phyloP scores from a whole-genome alignment of 53 echinoderm and acorn worm species.

The Antedon mediterranea region DNA sequence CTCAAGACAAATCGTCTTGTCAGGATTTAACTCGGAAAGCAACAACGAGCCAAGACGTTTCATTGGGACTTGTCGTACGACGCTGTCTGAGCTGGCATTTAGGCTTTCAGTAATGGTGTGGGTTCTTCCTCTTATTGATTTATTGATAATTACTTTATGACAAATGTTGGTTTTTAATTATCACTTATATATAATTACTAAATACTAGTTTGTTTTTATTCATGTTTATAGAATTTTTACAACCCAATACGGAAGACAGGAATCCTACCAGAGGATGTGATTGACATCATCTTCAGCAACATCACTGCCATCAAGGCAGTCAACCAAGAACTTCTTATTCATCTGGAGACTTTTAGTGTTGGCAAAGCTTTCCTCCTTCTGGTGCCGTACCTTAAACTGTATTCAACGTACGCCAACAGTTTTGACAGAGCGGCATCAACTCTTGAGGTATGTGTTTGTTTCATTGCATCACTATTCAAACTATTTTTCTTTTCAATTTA shows the following conservation, averaged over 20 bases:
- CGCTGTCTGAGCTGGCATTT: no score
- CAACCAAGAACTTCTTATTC: slow-evolving; percentile 69
- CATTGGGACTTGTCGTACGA: no score
- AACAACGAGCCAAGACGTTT: no score
- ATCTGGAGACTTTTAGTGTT: slow-evolving; percentile 75
- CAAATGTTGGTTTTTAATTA: no score
- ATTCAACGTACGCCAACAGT: slow-evolving; percentile 85
- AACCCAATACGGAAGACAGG: slow-evolving; percentile 38
- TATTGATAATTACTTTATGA: no score
- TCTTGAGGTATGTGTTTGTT: slow-evolving; percentile 39
- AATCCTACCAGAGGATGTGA: slow-evolving; percentile 50
- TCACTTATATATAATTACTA: no score
- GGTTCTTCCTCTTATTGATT: no score
- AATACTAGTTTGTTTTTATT: no score
- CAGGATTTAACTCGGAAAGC: no score
- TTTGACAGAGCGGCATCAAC: slow-evolving; percentile 76
- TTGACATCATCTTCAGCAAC: slow-evolving; percentile 73
- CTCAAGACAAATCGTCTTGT: no score
- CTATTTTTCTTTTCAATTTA: no score
- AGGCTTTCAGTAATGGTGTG: background rate
- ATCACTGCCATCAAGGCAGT: slow-evolving; percentile 68
- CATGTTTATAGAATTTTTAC: slow-evolving; percentile 48
- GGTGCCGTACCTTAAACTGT: slow-evolving; percentile 75
- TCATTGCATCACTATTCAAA: no score
- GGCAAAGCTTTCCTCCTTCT: slow-evolving; percentile 69